Evolutionary conservation across 1,140 invertebrate species (phyloP).

Genomic region (Diorhabda carinulata): DNA sequence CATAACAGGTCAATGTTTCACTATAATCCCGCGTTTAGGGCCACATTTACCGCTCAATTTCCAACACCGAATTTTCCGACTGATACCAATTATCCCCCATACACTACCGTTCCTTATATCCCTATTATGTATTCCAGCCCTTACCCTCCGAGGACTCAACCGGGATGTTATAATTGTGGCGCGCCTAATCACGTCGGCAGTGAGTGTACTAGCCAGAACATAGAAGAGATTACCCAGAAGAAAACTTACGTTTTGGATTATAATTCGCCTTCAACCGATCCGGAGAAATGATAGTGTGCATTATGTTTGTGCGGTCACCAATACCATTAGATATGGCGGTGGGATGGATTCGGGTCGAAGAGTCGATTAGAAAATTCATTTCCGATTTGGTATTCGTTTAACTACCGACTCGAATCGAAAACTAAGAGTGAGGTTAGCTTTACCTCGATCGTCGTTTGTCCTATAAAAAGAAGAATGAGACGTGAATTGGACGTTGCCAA

Average conservation of each 20-base stretch:
- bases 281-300: constrained; percentile 25
- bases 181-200: constrained; percentile 70
- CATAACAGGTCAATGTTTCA: constrained; percentile 40
- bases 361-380: no score
- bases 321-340: not conserved
- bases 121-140: constrained; percentile 48
- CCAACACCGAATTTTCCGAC: constrained; percentile 25
- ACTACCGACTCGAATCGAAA: no score
- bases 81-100: constrained; percentile 31
- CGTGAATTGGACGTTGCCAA: no score
- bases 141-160: constrained; percentile 42
- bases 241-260: constrained; percentile 54
- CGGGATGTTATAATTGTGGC: constrained; percentile 71
- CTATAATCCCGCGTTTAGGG: constrained; percentile 28
- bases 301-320: not conserved
- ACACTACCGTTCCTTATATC: constrained; percentile 51
- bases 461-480: no score
- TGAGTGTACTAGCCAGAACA: constrained; percentile 81
- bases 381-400: no score
- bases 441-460: no score
- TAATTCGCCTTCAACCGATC: constrained; percentile 14
- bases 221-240: constrained; percentile 78
- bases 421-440: no score
- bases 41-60: constrained; percentile 36
- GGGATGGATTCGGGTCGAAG: no score